phyloP scores from a whole-genome alignment of 2,888 invertebrate species.

The Hipparchia sbordonii region DNA sequence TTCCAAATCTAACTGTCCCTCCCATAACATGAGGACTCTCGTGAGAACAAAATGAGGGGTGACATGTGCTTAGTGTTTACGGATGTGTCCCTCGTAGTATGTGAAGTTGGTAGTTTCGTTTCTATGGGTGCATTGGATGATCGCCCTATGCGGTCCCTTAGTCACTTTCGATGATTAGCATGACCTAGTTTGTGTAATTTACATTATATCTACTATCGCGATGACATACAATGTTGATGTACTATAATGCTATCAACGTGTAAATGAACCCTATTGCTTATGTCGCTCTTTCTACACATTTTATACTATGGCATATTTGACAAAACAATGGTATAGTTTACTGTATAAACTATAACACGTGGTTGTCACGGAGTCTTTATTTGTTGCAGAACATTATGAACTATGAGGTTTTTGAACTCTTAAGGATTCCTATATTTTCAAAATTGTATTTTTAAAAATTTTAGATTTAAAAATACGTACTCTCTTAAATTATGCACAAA shows the following conservation, averaged over 20 bases:
- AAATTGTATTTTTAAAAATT: no score
- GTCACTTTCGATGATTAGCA: slow-evolving; percentile 67
- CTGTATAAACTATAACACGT: background rate
- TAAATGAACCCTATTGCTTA: slow-evolving; percentile 18
- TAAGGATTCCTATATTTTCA: background rate
- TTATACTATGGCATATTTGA: background rate
- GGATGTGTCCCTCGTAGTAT: slow-evolving; percentile 60
- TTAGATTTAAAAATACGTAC: no score
- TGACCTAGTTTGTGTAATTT: slow-evolving; percentile 50
- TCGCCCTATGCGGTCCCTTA: slow-evolving; percentile 62
- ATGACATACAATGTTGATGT: slow-evolving; percentile 34
- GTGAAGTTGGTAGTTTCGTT: slow-evolving; percentile 59
- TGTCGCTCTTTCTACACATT: background rate
- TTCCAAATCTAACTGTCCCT: slow-evolving; percentile 29
- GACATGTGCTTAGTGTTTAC: slow-evolving; percentile 63
- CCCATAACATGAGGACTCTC: slow-evolving; percentile 21
- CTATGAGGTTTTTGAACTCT: background rate
- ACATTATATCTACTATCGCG: slow-evolving; percentile 31
- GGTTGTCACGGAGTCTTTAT: background rate
- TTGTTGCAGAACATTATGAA: background rate
- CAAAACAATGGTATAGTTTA: background rate
- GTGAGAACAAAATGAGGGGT: slow-evolving; percentile 32
- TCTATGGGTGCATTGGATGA: slow-evolving; percentile 72
- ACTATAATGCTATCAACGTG: slow-evolving; percentile 57
- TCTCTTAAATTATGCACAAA: no score